Percentiles rank a stretch among this genome's conserved stretches.
phyloP scores from a whole-genome alignment of 2,113 vertebrate species.

The Bagarius yarrelli region DNA sequence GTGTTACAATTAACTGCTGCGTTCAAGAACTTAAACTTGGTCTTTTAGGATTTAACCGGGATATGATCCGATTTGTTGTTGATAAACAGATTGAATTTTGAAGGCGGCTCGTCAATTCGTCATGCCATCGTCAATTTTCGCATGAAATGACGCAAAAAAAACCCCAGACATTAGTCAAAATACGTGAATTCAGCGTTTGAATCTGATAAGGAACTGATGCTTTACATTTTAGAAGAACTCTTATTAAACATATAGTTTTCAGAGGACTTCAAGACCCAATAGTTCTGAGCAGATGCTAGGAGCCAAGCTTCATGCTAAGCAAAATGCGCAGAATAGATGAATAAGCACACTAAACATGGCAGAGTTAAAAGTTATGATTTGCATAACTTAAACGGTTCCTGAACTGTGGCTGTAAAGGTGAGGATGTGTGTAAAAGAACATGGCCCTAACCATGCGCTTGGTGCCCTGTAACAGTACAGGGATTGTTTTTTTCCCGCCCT shows the following conservation, averaged over 20 bases:
- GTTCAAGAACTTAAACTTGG: constrained; percentile 69
- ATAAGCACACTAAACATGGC: neutral
- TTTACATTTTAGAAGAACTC: constrained; percentile 52
- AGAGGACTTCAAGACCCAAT: constrained; percentile 61
- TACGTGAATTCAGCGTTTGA: constrained; percentile 41
- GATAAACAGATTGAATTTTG: too few relatives aligned
- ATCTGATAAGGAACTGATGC: constrained; percentile 53
- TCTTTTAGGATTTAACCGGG: constrained; percentile 55
- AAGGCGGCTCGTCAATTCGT: too few relatives aligned
- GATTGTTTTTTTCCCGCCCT: neutral
- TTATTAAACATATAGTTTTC: constrained; percentile 64
- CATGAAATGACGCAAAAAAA: neutral
- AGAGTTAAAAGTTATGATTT: constrained; percentile 27
- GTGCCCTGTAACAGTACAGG: constrained; percentile 25
- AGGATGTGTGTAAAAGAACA: neutral
- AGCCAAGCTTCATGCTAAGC: constrained; percentile 51
- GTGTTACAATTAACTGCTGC: constrained; percentile 66
- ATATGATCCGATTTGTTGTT: constrained; percentile 11
- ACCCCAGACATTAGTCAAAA: constrained; percentile 47
- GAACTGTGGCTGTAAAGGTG: neutral
- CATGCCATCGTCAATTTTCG: too few relatives aligned
- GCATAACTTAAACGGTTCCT: constrained; percentile 8
- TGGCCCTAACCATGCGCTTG: constrained; percentile 53
- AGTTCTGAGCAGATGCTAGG: constrained; percentile 54
- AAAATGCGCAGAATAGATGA: constrained; percentile 62